Evolutionary conservation across 2,113 vertebrate genomes (phyloP), one percentile per base, ranked within the genome.

Genomic region (Sula dactylatra): DNA sequence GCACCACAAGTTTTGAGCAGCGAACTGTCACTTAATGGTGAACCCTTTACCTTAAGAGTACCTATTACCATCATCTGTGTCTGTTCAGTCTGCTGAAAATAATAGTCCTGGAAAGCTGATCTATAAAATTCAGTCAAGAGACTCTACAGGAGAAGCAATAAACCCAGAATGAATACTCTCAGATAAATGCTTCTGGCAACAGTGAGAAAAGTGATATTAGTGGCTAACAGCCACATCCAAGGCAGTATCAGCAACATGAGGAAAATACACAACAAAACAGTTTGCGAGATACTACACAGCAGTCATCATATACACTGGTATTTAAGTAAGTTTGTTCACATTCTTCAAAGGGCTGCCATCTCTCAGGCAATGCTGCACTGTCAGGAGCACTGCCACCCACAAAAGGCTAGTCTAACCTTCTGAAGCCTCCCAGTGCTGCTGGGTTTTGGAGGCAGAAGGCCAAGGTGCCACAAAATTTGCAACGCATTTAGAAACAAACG

Each of bases 21-120:
- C 1, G 4, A 82, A 54, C 7, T 0, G 1, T 11, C 13, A 45
- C 13, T 8, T 47, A 55, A 69, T 8, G 26, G 44, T 29, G 17
- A 77, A 73, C 6, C 6, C 26, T 24, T 15, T 38, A 65, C 13
- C 13, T 56, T 34, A 66, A 65, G 4, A 61, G 16, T 9, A 40
- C 5, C 21, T 70, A 27, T 29, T 47, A 77, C 13, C 31, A 74
- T 62, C 10, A 69, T 0, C 17, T 31, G 10, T 18, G 22, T 31
- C 61, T 56, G 13, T 58, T 69, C 71, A 80, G 27, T 16, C 24
- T 83, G 40, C 19, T 61, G 25, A 87, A 69, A 4, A 2, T 18
- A 58, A 79, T 1, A 83, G 29, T 65, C 26, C 45, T 38, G 54
- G 22, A 93, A 94, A 64, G 32, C 9, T 67, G 22, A 73, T 26